phyloP scores from a whole-genome alignment of 1,140 invertebrate species.

The Anoplolepis gracilipes region DNA sequence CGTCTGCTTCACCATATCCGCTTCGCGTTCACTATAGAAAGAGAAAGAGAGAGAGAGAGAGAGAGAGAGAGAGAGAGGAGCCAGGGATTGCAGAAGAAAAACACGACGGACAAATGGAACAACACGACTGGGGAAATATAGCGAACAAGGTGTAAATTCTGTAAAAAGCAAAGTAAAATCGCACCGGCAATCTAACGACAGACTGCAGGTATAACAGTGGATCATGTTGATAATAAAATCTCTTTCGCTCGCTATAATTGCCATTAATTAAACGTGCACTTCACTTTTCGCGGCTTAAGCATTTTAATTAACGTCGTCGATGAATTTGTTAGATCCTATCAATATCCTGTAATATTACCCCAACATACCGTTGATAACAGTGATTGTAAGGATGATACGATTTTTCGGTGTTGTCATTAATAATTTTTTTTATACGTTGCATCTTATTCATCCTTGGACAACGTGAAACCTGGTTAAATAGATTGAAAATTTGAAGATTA shows the following conservation, averaged over 20 bases:
- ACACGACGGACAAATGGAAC: constrained; percentile 7
- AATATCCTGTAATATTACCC: background rate
- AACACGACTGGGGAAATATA: constrained; percentile 18
- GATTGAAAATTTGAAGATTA: constrained; percentile 15
- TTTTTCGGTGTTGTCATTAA: background rate
- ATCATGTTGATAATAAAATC: constrained; percentile 50
- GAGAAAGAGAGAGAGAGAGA: constrained; percentile 33
- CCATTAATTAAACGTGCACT: constrained; percentile 40
- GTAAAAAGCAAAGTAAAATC: constrained; percentile 4
- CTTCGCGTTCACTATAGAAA: constrained; percentile 21
- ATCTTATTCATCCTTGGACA: background rate
- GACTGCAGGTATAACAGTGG: background rate
- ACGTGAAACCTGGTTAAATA: background rate
- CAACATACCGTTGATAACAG: background rate
- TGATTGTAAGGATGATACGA: background rate
- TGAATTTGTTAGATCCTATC: background rate
- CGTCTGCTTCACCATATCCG: constrained; percentile 50
- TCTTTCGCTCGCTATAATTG: constrained; percentile 19
- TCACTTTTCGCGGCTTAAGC: background rate
- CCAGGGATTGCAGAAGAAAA: background rate
- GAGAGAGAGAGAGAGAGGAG: constrained; percentile 36
- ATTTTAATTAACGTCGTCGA: background rate
- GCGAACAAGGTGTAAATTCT: constrained; percentile 47
- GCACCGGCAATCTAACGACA: constrained; percentile 16
- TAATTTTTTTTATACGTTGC: background rate